Evolutionary conservation across 2,888 invertebrate genomes (phyloP), one percentile per base, ranked within the genome.

Genomic region (Pyrochroa serraticornis): DNA sequence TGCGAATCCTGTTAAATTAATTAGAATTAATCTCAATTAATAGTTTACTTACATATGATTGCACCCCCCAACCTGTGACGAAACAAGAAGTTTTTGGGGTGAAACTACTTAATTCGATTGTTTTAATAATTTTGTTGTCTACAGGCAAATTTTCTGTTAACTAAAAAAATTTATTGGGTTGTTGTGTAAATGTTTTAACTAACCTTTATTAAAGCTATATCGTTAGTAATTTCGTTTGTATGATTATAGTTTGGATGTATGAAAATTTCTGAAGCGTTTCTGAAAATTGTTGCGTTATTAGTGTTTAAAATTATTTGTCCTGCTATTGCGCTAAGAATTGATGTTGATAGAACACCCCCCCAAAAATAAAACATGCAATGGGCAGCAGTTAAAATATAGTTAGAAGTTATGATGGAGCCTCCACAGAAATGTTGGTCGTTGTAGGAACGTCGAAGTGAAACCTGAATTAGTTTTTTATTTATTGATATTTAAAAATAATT

Each of bases 341-440:
- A 8, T 7, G 34, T 36, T 3, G 69, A 66, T 22, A 71, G 42
- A 9, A 62, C 7, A 5, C 71, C 72, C 6, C 72, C 72, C 72
- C 72, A 72, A 7, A 47, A 47, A 56, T 71, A 72, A 50, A 48
- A 69, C 63, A 70, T 64, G 37, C 73, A 73, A 57, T 73, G 73
- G 0, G 72, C 73, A 5, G 72, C 73, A 3, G 71, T 71, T 10
- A 73, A 32, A 22, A 73, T 60, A 48, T 70, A 68, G 9, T 50
- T 45, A 7, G 66, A 48, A 5, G 62, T 60, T 33, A 73, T 69
- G 13, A 73, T 53, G 2, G 65, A 51, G 1, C 71, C 73, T 6
- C 73, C 72, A 51, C 73, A 73, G 38, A 70, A 69, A 51, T 71
- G 71, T n/a, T 54, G 57, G 38, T 70, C 69, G 48, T 68, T 73